Percentiles rank a stretch among this genome's conserved stretches.
Conservation (phyloP, 2,888 invertebrate genomes). For the Cremastinae sp. region DNA sequence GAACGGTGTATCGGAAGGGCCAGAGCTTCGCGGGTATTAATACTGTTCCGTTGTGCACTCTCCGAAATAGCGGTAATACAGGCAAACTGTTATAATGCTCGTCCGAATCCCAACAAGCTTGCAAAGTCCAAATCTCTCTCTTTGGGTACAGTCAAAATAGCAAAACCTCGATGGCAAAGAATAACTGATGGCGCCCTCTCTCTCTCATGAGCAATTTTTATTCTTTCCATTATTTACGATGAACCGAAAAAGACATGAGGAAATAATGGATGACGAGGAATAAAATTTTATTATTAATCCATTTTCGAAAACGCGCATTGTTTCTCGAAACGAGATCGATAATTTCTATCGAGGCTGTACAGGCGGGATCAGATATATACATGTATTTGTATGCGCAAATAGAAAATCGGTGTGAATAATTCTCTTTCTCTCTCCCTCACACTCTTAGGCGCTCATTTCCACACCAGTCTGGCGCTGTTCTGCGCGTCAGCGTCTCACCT, state of each 20-base stretch:
- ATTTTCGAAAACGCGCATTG: too few relatives aligned
- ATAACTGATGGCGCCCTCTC: conserved; percentile 38
- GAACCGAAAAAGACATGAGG: too few relatives aligned
- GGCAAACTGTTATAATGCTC: conserved; percentile 49
- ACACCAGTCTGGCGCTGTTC: conserved; percentile 16
- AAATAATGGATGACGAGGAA: too few relatives aligned
- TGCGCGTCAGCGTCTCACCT: conserved; percentile 27
- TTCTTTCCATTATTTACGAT: too few relatives aligned
- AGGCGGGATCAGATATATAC: not conserved
- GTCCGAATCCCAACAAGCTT: conserved; percentile 56
- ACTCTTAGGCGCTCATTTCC: conserved; percentile 27
- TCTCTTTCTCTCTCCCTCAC: conserved; percentile 26
- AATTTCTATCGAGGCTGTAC: too few relatives aligned
- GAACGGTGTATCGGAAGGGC: not conserved
- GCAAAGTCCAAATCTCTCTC: conserved; percentile 46
- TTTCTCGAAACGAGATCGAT: too few relatives aligned
- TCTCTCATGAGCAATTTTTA: conserved; percentile 45
- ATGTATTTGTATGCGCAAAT: not conserved
- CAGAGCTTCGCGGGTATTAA: conserved; percentile 38
- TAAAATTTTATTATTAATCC: too few relatives aligned
- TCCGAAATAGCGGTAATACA: conserved; percentile 39
- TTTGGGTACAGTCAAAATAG: conserved; percentile 4
- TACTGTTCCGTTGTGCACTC: conserved; percentile 36
- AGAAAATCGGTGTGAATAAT: too few relatives aligned
- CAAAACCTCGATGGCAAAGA: not conserved